Evolutionary conservation across 2,888 invertebrate genomes (phyloP).

Genomic region (Leptinotarsa peninsularis): DNA sequence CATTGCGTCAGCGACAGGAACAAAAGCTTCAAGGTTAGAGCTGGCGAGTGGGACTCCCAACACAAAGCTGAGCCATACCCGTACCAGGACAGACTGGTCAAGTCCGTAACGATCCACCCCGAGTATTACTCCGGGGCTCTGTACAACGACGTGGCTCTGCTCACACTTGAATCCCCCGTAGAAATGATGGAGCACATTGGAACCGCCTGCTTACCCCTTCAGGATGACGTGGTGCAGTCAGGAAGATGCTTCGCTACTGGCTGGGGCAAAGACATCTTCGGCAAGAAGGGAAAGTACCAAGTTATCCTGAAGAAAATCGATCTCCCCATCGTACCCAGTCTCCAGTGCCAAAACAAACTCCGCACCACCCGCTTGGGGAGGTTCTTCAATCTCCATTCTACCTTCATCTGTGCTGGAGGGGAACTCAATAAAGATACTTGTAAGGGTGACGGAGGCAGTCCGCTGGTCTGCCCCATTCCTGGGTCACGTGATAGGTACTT

Average conservation of each 20-base stretch:
- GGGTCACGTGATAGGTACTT: constrained; percentile 63
- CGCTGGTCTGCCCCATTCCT: constrained; percentile 73
- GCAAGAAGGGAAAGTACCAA: constrained; percentile 72
- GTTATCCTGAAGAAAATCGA: constrained; percentile 80
- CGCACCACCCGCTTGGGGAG: constrained; percentile 75
- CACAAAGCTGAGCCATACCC: constrained; percentile 72
- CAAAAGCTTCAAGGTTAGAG: constrained; percentile 64
- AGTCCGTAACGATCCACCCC: constrained; percentile 54
- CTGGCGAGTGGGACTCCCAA: constrained; percentile 89
- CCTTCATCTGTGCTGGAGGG: constrained; percentile 84
- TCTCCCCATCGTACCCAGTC: constrained; percentile 73
- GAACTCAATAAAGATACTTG: constrained; percentile 74
- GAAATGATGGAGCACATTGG: constrained; percentile 38
- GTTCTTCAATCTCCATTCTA: constrained; percentile 74
- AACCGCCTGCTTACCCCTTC: constrained; percentile 58
- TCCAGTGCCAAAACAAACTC: constrained; percentile 72
- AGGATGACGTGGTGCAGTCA: constrained; percentile 42
- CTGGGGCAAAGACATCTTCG: constrained; percentile 60
- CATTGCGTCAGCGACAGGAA: constrained; percentile 75
- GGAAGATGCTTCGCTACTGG: constrained; percentile 57
- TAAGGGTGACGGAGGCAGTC: constrained; percentile 69
- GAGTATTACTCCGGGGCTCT: constrained; percentile 56
- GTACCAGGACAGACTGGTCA: constrained; percentile 73
- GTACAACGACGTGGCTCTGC: constrained; percentile 60
- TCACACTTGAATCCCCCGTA: constrained; percentile 56